A percentile compares a stretch with the other conserved stretches of the same genome.
Evolutionary conservation across 1,140 invertebrate genomes (phyloP).

Genomic region (Parasteatoda tepidariorum): DNA sequence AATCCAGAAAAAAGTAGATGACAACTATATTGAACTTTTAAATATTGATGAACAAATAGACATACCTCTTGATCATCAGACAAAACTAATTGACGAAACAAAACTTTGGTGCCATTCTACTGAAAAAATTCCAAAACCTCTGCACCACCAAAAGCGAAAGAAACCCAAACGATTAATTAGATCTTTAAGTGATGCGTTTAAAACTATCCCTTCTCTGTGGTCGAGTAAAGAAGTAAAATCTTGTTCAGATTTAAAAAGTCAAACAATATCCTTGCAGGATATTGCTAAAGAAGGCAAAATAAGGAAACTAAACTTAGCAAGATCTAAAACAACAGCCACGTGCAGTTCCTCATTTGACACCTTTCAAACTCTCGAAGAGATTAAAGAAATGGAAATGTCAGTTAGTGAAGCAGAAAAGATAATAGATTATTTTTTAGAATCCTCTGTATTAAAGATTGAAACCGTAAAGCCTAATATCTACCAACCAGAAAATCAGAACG

Average conservation of each 20-base stretch:
- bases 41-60: not conserved
- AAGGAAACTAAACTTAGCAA: not conserved
- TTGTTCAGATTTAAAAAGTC: not conserved
- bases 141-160: not conserved
- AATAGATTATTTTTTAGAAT: conserved; percentile 13
- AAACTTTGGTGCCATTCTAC: too few species aligned
- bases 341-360: conserved; percentile 3
- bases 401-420: conserved; percentile 15
- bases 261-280: too few species aligned
- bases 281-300: not conserved
- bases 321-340: conserved; percentile 31
- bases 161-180: not conserved
- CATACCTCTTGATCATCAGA: not conserved
- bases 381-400: conserved; percentile 14
- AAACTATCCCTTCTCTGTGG: conserved; percentile 1
- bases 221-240: conserved; percentile 10
- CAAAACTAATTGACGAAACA: too few species aligned
- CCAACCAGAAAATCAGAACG: not conserved
- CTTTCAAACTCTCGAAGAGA: not conserved
- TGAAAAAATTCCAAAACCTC: not conserved
- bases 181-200: conserved; percentile 22
- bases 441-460: not conserved
- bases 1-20: not conserved
- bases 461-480: not conserved
- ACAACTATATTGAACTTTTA: not conserved